Base-by-base conservation (phyloP, 2,797 vertebrate genomes). In the Nannoperca australis region DNA sequence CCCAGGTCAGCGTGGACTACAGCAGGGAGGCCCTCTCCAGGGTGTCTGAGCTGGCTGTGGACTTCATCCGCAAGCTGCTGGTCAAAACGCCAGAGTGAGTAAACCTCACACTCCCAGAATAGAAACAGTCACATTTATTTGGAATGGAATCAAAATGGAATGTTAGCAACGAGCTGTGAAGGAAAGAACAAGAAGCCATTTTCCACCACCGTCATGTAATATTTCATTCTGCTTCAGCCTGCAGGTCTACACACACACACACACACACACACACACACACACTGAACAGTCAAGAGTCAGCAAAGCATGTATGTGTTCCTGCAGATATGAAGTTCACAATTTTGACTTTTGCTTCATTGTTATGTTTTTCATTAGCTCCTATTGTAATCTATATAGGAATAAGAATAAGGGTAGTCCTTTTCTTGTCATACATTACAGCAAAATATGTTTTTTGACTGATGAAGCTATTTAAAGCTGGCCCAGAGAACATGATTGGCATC, bases 1-100 rank as follows among this genome's bases (percentile, higher is more conserved):
- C 98, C 60, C 97, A 99, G 94, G 96, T 98, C 82, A 98, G 96
- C 0, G 97, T 99, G 92, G 97, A 99, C 94, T 99, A 97, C 93
- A 97, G 97, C 85, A 94, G 91, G 65, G 97, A 98, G 80, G 81
- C 88, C 2, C 97, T 99, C 93, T 94, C 95, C 67, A 95, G 94
- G 5, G 94, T 98, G 87, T 99, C 97, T 2, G 96, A 97, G 72
- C 93, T 97, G 76, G 96, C 98, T 3, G 97, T 96, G 78, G 97
- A 99, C 93, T 99, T 99, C 91, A 95, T 99, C 93, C 96, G 95
- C 62, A 97, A 96, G 79, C 96, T 99, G 90, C 95, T 99, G 76
- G 96, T 96, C 76, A 99, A 98, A 94, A 94, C 95, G 20, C 97
- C 98, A 20, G 96, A 97, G 98, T 99, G 94, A 97, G 98, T 97